phyloP scores from a whole-genome alignment of 1,140 invertebrate species.

The Heliconius himera region DNA sequence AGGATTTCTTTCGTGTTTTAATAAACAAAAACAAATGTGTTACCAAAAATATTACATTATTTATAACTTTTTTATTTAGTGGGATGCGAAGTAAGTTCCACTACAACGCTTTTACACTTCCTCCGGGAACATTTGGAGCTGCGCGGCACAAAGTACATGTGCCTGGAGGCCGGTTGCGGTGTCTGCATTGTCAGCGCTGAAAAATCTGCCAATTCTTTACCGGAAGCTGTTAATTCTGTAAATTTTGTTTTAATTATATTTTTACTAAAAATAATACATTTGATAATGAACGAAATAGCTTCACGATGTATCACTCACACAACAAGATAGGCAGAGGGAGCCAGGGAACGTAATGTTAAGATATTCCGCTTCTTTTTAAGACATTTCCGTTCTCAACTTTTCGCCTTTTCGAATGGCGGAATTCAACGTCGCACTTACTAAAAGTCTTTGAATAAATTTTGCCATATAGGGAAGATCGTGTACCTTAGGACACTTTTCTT shows the following conservation, averaged over 20 bases:
- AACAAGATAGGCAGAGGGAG: no score
- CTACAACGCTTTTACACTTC: constrained; percentile 71
- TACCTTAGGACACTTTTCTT: no score
- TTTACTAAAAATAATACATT: not conserved
- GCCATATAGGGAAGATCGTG: no score
- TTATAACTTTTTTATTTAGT: not conserved
- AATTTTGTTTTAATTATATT: not conserved
- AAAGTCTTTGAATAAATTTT: no score
- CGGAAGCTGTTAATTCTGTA: constrained; percentile 48
- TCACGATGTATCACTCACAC: no score
- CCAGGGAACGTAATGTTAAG: no score
- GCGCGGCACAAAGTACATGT: constrained; percentile 90
- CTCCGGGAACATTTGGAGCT: constrained; percentile 64
- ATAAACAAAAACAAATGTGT: not conserved
- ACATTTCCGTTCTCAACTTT: no score
- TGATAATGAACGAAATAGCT: no score
- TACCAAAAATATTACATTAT: not conserved
- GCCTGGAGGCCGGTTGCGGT: constrained; percentile 91
- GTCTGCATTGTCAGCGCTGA: constrained; percentile 85
- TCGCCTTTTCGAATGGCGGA: no score
- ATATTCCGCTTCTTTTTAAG: no score
- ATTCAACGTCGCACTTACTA: no score
- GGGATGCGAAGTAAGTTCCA: constrained; percentile 40
- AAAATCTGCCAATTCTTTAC: constrained; percentile 31
- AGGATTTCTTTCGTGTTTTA: not conserved